Evolutionary conservation across 2,797 vertebrate species (phyloP).

Genomic region (Siniperca obscura): DNA sequence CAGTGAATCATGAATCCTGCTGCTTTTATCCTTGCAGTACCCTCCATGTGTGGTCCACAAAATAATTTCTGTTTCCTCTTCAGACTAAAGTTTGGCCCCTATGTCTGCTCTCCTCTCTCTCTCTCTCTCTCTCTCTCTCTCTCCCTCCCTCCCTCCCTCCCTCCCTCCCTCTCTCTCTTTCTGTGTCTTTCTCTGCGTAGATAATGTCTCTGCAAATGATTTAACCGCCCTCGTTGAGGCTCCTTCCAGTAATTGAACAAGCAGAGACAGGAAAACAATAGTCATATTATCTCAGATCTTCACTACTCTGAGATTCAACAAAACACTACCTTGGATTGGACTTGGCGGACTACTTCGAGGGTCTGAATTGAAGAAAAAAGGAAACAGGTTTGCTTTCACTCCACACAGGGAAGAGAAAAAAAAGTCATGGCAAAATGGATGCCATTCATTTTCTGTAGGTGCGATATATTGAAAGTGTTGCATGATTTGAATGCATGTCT

Average conservation of each 20-base stretch:
- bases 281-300: slow-evolving; percentile 79
- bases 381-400: slow-evolving; percentile 66
- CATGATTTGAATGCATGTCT: slow-evolving; percentile 79
- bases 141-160: background rate
- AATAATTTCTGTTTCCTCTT: slow-evolving; percentile 75
- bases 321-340: slow-evolving; percentile 62
- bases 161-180: slow-evolving; percentile 30
- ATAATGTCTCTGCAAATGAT: slow-evolving; percentile 85
- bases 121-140: background rate
- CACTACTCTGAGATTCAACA: slow-evolving; percentile 63
- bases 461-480: slow-evolving; percentile 60
- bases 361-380: slow-evolving; percentile 55
- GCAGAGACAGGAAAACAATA: slow-evolving; percentile 82
- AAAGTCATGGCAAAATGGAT: slow-evolving; percentile 22
- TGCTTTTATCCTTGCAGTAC: slow-evolving; percentile 74
- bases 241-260: slow-evolving; percentile 84
- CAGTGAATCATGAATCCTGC: slow-evolving; percentile 78
- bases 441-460: slow-evolving; percentile 61
- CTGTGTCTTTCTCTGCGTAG: slow-evolving; percentile 71
- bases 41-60: slow-evolving; percentile 80
- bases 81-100: slow-evolving; percentile 76
- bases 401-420: background rate
- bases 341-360: slow-evolving; percentile 53
- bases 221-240: slow-evolving; percentile 80
- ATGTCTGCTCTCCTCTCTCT: slow-evolving; percentile 47